Evolutionary conservation across 2,113 vertebrate genomes (phyloP), one percentile per base, ranked within the genome.

Genomic region (Synodontis membranacea): DNA sequence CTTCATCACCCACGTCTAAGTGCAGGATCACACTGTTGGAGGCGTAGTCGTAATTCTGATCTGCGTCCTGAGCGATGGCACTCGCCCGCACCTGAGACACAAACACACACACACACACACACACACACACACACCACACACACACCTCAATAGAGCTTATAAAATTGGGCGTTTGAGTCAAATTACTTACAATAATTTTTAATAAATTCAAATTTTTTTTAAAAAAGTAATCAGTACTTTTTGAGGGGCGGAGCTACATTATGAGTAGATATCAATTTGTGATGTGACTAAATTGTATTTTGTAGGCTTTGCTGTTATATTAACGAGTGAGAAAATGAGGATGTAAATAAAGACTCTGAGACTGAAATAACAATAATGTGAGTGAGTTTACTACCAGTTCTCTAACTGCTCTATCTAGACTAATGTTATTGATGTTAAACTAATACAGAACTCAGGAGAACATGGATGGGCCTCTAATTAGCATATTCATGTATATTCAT

Each of bases 21-120:
- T 98, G 97, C 78, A 98, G 94, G 93, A 97, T 97, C 90, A 97
- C 96, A 12, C 96, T 97, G 94, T 97, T 97, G 89, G 96, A 97
- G 88, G 97, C 97, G 1, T 97, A 97, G 94, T 97, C 97, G 0
- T 97, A 97, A 93, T 97, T 97, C 93, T 97, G 94, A 94, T 95
- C 94, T 12, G 94, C 94, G 0, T 95, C 94, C 89, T 95, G 94
- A 84, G 94, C 94, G 0, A 95, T 97, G 50, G 97, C 96, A 15
- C 97, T 97, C 89, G 97, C 97, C 50, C 96, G 94, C 72, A 97
- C 97, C 97, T 97, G 87, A 78, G 4, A 83, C 64, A 85, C 82
- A 84, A 50, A 80, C 74, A 87, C 37, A 56, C 42, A 79, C 34
- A 58, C 68, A 76, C 54, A 64, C 15, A 84, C 46, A 82, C 78